Evolutionary conservation across 2,888 invertebrate species (phyloP).

Genomic region (Hemicrepidius hirtus): DNA sequence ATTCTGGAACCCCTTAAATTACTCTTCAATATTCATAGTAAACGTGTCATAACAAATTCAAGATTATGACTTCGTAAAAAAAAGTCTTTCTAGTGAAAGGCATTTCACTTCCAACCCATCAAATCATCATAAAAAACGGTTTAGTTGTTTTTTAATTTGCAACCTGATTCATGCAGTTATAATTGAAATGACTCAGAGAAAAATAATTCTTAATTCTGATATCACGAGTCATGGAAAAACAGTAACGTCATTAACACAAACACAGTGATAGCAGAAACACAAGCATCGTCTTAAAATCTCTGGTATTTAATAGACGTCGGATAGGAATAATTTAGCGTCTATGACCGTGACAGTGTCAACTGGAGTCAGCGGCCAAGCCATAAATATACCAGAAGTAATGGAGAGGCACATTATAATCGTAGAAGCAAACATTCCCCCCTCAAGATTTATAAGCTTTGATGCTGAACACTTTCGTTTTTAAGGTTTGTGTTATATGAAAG

Average conservation of each 20-base stretch:
- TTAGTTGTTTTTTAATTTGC: not conserved
- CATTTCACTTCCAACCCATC: too few species aligned
- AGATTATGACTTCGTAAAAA: too few species aligned
- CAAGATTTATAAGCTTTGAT: not conserved
- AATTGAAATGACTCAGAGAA: constrained; percentile 5
- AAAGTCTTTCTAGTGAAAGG: too few species aligned
- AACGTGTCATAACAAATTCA: too few species aligned
- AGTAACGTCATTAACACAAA: not conserved
- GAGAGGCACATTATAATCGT: constrained; percentile 35
- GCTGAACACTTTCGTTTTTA: constrained; percentile 9
- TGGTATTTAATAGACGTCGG: constrained; percentile 21
- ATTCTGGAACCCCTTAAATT: too few species aligned
- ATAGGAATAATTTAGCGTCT: constrained; percentile 48
- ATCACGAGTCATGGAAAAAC: not conserved
- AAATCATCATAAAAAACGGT: too few species aligned
- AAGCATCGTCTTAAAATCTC: not conserved
- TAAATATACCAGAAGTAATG: constrained; percentile 39
- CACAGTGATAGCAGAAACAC: not conserved
- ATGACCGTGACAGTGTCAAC: constrained; percentile 51
- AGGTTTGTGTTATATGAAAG: constrained; percentile 3
- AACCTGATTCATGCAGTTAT: constrained; percentile 8
- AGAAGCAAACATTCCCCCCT: constrained; percentile 32
- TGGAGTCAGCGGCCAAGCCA: constrained; percentile 46
- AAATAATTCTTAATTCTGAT: not conserved
- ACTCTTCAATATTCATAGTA: too few species aligned